These are phyloP conservation scores for Ypsolopha sequella DNA, from an alignment of 2,888 invertebrate species.

Conservation along the genomic window DNA sequence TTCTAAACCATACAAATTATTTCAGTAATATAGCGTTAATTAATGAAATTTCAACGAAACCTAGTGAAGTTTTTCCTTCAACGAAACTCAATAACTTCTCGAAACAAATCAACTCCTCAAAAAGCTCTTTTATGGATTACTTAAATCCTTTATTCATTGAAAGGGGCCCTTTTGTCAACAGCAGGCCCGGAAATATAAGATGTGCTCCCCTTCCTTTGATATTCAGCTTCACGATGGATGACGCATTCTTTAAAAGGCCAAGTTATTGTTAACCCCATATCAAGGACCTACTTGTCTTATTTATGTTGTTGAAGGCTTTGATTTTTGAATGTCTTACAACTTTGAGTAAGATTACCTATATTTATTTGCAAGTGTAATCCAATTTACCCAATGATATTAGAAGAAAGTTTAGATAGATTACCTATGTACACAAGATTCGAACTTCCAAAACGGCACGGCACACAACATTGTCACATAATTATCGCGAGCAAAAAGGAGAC, in stretches of 20 bases:
- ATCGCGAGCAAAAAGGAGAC: no score
- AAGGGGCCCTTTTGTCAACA: conserved; percentile 46
- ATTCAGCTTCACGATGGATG: background rate
- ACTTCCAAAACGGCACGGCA: no score
- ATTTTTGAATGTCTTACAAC: background rate
- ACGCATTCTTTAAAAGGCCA: conserved; percentile 2
- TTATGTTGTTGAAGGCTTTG: background rate
- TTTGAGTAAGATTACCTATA: background rate
- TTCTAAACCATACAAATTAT: no score
- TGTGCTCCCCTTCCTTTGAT: background rate
- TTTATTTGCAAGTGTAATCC: background rate
- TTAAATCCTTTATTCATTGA: conserved; percentile 50
- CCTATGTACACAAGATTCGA: no score
- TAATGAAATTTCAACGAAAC: no score
- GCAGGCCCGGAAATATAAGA: conserved; percentile 43
- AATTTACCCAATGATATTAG: no score
- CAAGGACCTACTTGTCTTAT: background rate
- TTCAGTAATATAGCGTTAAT: no score
- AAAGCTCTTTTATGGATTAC: conserved; percentile 37
- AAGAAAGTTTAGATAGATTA: no score
- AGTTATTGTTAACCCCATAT: conserved; percentile 1
- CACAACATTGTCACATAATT: no score
- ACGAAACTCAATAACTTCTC: conserved; percentile 14
- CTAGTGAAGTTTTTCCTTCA: background rate
- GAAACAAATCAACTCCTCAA: conserved; percentile 44